A percentile compares a stretch with the other conserved stretches of the same genome.
phyloP scores from a whole-genome alignment of 2,113 vertebrate genomes.

The Ondatra zibethicus region DNA sequence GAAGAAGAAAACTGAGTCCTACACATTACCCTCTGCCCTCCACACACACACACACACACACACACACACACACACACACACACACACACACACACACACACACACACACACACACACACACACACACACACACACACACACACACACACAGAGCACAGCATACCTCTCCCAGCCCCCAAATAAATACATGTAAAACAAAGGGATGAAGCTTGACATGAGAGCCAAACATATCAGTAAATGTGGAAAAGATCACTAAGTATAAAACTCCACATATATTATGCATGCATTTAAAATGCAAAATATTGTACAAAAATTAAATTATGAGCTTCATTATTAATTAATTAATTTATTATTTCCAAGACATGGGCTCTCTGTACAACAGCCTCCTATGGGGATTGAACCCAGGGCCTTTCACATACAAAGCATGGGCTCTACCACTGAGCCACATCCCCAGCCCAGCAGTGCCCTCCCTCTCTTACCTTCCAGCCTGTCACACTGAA shows the following conservation, averaged over 20 bases:
- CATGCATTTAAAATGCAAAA: constrained; percentile 33
- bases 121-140: too few species aligned
- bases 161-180: neutral
- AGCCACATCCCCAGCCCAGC: too few species aligned
- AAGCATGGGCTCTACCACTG: neutral
- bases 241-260: neutral
- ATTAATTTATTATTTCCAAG: neutral
- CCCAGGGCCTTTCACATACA: neutral
- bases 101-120: neutral
- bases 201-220: neutral
- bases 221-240: neutral
- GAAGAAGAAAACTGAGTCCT: neutral
- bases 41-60: neutral
- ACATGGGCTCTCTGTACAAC: neutral
- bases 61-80: too few species aligned
- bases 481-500: constrained; percentile 99
- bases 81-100: too few species aligned
- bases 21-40: neutral
- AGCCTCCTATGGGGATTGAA: neutral
- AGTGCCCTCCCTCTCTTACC: constrained; percentile 85
- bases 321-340: neutral
- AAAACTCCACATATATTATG: neutral
- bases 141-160: neutral
- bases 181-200: neutral
- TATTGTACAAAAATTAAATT: neutral